Evolutionary conservation across 2,888 invertebrate species (phyloP), one percentile per base, ranked within the genome.

Genomic region (Odontomyia ornata): DNA sequence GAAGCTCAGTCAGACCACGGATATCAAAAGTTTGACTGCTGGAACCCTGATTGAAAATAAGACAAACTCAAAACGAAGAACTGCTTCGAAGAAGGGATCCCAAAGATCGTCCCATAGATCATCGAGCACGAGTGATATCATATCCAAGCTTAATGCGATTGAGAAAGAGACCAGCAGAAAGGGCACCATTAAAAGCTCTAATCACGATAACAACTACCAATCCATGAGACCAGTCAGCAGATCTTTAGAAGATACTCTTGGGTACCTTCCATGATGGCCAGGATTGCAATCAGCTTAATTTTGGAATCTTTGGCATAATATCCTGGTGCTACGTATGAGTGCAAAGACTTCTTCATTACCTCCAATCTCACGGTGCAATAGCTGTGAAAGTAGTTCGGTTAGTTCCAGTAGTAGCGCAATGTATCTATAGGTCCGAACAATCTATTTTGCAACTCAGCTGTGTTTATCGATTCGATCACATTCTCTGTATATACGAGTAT

Each of bases 1-100:
- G 62, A 91, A 92, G 47, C 88, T 92, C 0, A 91, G 91, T 28
- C 92, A 92, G 85, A 90, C 92, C 15, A 92, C 92, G 0, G 92
- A 92, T 83, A 91, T 92, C 52, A 88, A 88, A 77, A 89, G 88
- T 72, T 81, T 89, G 28, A 85, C 82, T 23, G 56, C 67, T 18
- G 36, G 64, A 1, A 77, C 60, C 13, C 46, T 47, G 1, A 47
- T 47, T 52, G 69, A 65, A 23, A 69, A 69, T 21, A 69, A 69
- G 28, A 43, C 18, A 1, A 52, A 28, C 30, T 46, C 30, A 1
- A 21, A 18, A 80, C 79, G 25, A 46, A 77, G 23, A 73, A 56
- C 65, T 30, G 76, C n/a, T 27, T 65, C 69, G 30, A 73, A 73
- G 43, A 73, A 73, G 21, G 73, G 73, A 30, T 60, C 73, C n/a